phyloP scores from a whole-genome alignment of 2,888 invertebrate species.

The Amiota communis region DNA sequence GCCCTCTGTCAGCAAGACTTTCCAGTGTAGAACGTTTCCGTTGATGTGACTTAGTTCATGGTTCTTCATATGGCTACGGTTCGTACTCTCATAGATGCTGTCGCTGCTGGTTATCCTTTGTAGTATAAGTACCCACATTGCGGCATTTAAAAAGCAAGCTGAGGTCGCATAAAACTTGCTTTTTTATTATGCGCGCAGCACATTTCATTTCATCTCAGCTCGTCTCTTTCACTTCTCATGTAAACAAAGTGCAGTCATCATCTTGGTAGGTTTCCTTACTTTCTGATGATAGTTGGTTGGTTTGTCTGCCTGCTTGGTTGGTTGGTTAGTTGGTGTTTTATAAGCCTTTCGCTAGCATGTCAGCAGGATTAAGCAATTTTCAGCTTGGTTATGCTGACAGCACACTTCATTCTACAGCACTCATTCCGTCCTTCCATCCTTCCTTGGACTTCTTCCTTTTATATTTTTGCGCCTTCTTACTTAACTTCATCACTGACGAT shows the following conservation, averaged over 20 bases:
- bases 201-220: background rate
- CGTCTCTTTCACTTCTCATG: too few species aligned
- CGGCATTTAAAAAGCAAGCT: constrained; percentile 33
- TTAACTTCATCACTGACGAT: background rate
- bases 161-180: constrained; percentile 26
- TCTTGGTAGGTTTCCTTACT: constrained; percentile 18
- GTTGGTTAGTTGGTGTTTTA: constrained; percentile 1
- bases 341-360: constrained; percentile 53
- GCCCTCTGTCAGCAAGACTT: constrained; percentile 66
- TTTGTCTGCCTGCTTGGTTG: constrained; percentile 30
- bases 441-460: background rate
- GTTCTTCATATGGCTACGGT: too few species aligned
- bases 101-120: constrained; percentile 25
- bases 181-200: constrained; percentile 14
- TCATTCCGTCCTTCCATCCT: background rate
- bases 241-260: background rate
- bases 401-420: constrained; percentile 19
- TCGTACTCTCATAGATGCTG: too few species aligned
- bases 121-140: constrained; percentile 23
- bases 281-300: constrained; percentile 39
- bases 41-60: too few species aligned
- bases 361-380: constrained; percentile 67
- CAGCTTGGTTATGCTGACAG: constrained; percentile 52
- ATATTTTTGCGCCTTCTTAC: background rate
- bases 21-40: background rate